These are phyloP conservation scores for Ophion costatus DNA, from an alignment of 2,888 invertebrate genomes.

Conservation along the genomic window DNA sequence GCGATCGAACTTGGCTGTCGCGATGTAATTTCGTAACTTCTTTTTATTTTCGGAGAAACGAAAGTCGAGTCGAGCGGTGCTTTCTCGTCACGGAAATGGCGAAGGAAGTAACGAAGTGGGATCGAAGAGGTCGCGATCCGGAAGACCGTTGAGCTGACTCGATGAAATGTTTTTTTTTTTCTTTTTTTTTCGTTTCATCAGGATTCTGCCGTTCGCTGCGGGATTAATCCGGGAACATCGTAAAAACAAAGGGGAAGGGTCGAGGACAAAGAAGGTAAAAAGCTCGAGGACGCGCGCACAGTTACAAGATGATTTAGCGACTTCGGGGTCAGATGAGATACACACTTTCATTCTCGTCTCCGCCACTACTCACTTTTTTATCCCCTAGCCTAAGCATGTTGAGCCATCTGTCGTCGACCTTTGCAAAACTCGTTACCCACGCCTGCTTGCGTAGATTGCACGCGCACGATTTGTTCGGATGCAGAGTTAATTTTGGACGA, in stretches of 20 bases:
- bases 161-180: conserved; percentile 22
- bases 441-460: conserved; percentile 3
- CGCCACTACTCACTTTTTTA: background rate
- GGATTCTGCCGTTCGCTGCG: background rate
- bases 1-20: too few relatives aligned
- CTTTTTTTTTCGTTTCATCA: background rate
- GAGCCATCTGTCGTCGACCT: conserved; percentile 34
- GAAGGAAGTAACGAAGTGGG: background rate
- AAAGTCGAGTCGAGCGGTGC: background rate
- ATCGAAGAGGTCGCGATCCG: conserved; percentile 10
- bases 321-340: conserved; percentile 7
- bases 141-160: conserved; percentile 23
- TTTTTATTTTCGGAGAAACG: too few relatives aligned
- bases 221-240: conserved; percentile 10
- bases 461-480: conserved; percentile 5
- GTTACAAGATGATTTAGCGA: conserved; percentile 14
- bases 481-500: background rate
- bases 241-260: conserved; percentile 6
- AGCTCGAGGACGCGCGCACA: background rate
- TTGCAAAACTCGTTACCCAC: conserved; percentile 29
- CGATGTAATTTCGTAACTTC: too few relatives aligned
- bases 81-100: background rate
- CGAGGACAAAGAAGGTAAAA: conserved; percentile 7
- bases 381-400: background rate
- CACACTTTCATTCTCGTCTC: background rate